phyloP scores from a whole-genome alignment of 2,113 vertebrate genomes.

The Emberiza fucata region DNA sequence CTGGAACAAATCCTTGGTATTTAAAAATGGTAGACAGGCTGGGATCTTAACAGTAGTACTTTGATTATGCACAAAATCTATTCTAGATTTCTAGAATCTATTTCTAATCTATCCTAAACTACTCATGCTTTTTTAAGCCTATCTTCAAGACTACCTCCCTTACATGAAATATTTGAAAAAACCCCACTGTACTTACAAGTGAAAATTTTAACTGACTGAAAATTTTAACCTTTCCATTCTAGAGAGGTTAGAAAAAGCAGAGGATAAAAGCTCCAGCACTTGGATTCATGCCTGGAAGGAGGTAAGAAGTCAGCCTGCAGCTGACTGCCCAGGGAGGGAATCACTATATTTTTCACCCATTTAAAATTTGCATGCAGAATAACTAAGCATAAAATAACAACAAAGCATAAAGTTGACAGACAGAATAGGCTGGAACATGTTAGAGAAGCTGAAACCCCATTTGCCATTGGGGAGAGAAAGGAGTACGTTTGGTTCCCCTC shows the following conservation, averaged over 20 bases:
- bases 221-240: background rate
- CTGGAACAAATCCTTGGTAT: background rate
- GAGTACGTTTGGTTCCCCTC: background rate
- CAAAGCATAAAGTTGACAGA: accelerated
- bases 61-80: background rate
- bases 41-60: background rate
- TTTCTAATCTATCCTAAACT: background rate
- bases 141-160: background rate
- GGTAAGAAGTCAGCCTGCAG: background rate
- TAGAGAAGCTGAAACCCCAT: background rate
- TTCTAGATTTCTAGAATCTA: no score
- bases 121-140: background rate
- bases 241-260: background rate
- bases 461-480: background rate
- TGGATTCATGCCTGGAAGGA: background rate
- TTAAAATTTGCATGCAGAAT: background rate
- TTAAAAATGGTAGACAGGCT: background rate
- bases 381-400: background rate
- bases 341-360: background rate
- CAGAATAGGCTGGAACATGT: background rate
- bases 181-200: accelerated
- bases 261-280: background rate
- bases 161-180: background rate
- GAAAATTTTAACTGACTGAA: background rate
- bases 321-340: background rate